phyloP scores from a whole-genome alignment of 2,797 vertebrate species.

The Hippopotamyrus pictus region DNA sequence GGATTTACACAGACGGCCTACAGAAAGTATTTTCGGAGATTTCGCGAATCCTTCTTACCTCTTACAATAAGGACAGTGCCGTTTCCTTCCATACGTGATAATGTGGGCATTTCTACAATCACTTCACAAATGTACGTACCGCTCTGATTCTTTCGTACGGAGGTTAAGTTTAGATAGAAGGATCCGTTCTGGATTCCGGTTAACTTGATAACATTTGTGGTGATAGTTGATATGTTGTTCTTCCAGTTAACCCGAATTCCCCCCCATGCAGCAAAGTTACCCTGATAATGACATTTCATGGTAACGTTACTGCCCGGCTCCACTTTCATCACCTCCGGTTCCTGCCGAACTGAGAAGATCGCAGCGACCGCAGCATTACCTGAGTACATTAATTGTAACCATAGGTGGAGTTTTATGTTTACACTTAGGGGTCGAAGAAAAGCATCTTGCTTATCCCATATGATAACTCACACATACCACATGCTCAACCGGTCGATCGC shows the following conservation, averaged over 20 bases:
- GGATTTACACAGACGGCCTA: not conserved
- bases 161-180: not conserved
- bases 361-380: not conserved
- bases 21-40: not conserved
- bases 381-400: not conserved
- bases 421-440: not conserved
- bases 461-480: not conserved
- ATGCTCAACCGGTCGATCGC: not conserved
- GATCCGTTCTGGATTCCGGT: not conserved
- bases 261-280: not conserved
- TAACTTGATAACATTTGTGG: rapidly evolving
- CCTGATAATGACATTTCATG: not conserved
- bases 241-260: not conserved
- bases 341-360: not conserved
- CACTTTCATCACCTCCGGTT: not conserved
- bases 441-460: not conserved
- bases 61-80: not conserved
- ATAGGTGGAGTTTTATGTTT: not conserved
- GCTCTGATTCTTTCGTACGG: not conserved
- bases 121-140: not conserved
- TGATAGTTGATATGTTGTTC: rapidly evolving
- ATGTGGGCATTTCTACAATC: not conserved
- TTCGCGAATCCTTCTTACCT: not conserved
- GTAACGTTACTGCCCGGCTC: not conserved
- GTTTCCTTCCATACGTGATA: not conserved